These are phyloP conservation scores for Hipposideros armiger DNA, from an alignment of 2,113 vertebrate genomes.

Conservation along the genomic window DNA sequence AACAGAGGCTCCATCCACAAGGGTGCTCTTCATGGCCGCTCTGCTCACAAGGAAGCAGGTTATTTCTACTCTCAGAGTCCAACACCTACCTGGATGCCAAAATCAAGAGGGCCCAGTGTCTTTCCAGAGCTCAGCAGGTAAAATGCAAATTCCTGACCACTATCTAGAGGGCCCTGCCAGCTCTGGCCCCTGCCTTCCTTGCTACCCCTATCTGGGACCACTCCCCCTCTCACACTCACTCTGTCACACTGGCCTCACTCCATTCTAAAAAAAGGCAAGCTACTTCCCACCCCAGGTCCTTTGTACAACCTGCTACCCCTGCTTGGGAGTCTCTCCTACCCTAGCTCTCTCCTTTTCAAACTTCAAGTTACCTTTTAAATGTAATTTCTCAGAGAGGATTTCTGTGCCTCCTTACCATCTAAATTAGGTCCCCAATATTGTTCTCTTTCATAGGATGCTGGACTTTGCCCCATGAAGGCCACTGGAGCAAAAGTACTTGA, in stretches of 20 bases:
- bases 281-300: background rate
- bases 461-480: background rate
- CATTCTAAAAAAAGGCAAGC: background rate
- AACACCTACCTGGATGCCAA: background rate
- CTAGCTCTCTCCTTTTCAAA: background rate
- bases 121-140: background rate
- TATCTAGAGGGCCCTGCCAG: too few relatives aligned
- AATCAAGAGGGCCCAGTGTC: background rate
- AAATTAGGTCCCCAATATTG: background rate
- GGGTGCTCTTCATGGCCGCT: background rate
- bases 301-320: background rate
- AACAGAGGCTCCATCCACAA: background rate
- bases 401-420: background rate
- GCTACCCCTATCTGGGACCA: background rate
- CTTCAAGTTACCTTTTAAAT: slow-evolving; percentile 20
- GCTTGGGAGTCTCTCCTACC: background rate
- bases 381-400: background rate
- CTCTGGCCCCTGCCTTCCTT: background rate
- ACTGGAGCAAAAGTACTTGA: background rate
- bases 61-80: background rate
- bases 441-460: background rate
- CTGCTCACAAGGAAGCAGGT: background rate
- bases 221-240: background rate
- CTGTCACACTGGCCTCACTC: background rate
- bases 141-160: background rate